Conservation (phyloP, 2,113 vertebrate genomes). For the Vombatus ursinus region DNA sequence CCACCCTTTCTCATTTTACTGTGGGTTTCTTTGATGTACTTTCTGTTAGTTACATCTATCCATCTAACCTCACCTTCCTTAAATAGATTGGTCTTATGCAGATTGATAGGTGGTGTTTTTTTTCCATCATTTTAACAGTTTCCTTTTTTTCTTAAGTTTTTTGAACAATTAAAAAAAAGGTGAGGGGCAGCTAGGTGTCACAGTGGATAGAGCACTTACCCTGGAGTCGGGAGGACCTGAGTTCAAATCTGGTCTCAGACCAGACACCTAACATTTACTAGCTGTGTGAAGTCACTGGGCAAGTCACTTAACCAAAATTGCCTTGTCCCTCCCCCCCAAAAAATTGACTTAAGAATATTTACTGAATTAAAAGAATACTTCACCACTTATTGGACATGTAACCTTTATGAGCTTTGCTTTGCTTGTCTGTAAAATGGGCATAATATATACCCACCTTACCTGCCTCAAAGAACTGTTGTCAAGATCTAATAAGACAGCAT, state of each 20-base stretch:
- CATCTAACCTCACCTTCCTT: neutral
- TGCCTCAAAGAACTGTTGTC: neutral
- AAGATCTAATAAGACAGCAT: neutral
- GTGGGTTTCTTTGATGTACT: neutral
- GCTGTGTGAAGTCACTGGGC: too few species aligned
- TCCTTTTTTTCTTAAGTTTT: neutral
- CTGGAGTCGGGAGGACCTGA: too few species aligned
- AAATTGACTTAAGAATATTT: neutral
- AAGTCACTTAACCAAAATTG: too few species aligned
- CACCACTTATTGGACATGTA: neutral
- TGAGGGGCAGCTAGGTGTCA: too few species aligned
- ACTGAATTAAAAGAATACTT: neutral
- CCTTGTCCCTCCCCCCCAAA: too few species aligned
- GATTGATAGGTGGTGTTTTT: neutral
- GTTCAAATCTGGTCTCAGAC: too few species aligned
- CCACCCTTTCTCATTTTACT: neutral
- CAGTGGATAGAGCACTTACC: too few species aligned
- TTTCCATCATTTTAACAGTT: neutral
- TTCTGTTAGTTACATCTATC: neutral
- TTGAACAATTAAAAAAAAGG: neutral
- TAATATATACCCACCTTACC: neutral
- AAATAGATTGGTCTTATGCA: conserved; percentile 10
- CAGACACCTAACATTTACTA: too few species aligned
- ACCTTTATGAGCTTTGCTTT: neutral
- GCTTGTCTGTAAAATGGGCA: neutral